A percentile compares a stretch with the other conserved stretches of the same genome.
Evolutionary conservation across 2,888 invertebrate genomes (phyloP).

Genomic region (Chaetogeoica ovagalla): DNA sequence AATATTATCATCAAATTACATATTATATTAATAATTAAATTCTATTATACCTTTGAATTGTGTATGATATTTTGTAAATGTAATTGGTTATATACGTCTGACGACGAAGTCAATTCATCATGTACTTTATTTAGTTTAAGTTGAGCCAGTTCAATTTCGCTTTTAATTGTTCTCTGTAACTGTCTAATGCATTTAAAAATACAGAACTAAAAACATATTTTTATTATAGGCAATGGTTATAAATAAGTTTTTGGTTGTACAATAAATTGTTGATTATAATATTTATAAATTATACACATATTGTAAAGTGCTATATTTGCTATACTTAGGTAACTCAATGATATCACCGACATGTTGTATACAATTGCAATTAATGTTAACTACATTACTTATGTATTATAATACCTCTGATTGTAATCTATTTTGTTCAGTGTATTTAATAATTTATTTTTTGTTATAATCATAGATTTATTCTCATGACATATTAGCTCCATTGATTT

Average conservation of each 20-base stretch:
- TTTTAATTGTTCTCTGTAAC: constrained; percentile 16
- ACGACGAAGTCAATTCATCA: not conserved
- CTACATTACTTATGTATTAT: not conserved
- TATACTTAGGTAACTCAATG: not conserved
- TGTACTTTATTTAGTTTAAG: not conserved
- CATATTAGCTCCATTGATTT: not conserved
- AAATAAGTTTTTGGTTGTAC: too few species aligned
- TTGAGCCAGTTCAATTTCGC: constrained; percentile 5
- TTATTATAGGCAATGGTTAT: too few species aligned
- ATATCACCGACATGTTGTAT: not conserved
- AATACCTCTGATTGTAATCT: constrained; percentile 18
- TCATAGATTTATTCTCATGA: not conserved
- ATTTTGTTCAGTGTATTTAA: constrained; percentile 1
- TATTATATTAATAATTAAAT: not conserved
- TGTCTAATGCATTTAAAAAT: constrained; percentile 14
- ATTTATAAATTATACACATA: too few species aligned
- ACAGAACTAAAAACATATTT: too few species aligned
- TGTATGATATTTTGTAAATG: constrained; percentile 13
- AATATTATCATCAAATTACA: not conserved
- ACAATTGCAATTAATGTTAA: not conserved
- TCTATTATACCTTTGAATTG: not conserved
- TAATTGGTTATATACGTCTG: constrained; percentile 13
- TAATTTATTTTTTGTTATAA: constrained; percentile 32
- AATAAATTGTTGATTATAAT: too few species aligned
- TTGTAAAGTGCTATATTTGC: not conserved